A percentile compares a stretch with the other conserved stretches of the same genome.
Conservation (phyloP, 2,888 invertebrate genomes). For the Spodoptera exigua region DNA sequence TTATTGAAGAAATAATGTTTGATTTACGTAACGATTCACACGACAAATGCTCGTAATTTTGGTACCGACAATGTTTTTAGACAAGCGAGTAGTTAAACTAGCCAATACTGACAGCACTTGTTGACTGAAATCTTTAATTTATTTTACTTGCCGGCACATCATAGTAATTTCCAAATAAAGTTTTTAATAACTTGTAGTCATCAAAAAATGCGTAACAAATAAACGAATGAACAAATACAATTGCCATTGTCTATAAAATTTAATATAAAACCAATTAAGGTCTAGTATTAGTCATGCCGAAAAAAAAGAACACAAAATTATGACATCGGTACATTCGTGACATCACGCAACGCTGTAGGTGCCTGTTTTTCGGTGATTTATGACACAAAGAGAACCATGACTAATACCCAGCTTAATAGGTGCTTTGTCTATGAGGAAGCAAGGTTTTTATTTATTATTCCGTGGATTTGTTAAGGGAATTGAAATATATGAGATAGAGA, state of each 20-base stretch:
- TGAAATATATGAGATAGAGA: constrained; percentile 51
- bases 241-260: constrained; percentile 53
- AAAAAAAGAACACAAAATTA: constrained; percentile 83
- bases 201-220: constrained; percentile 19
- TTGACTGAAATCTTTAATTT: neutral
- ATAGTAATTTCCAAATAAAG: neutral
- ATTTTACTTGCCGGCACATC: neutral
- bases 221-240: constrained; percentile 28
- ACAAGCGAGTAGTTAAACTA: constrained; percentile 5
- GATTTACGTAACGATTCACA: constrained; percentile 32
- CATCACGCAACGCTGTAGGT: constrained; percentile 69
- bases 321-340: constrained; percentile 82
- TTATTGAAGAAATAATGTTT: constrained; percentile 39
- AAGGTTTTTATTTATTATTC: constrained; percentile 63
- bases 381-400: constrained; percentile 79
- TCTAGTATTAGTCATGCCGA: constrained; percentile 81
- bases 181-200: constrained; percentile 14
- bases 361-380: constrained; percentile 87
- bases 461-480: constrained; percentile 51
- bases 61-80: constrained; percentile 24
- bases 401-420: constrained; percentile 76
- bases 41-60: constrained; percentile 47
- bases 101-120: neutral
- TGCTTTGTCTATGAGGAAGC: constrained; percentile 69
- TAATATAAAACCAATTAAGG: constrained; percentile 70